Percentiles rank a stretch among this genome's conserved stretches.
Conservation (phyloP, 1,140 invertebrate genomes). For the Danaus melanippus region DNA sequence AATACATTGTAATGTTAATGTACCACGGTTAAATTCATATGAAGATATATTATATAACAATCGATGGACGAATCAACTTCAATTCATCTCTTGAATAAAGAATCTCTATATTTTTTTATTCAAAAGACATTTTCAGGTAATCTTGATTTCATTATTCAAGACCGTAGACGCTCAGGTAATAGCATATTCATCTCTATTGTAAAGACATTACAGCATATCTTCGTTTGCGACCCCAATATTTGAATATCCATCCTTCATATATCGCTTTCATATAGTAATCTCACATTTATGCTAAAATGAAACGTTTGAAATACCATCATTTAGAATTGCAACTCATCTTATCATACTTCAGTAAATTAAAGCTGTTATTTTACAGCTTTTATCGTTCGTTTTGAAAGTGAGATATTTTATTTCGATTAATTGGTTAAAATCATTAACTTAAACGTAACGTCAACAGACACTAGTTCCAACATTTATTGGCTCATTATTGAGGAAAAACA, state of each 20-base stretch:
- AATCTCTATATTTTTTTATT: slow-evolving; percentile 11
- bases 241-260: neutral
- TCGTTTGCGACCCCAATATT: neutral
- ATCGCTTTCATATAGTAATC: neutral
- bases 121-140: slow-evolving; percentile 8
- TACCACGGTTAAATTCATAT: no score
- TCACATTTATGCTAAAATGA: no score
- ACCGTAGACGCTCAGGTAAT: neutral
- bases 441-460: no score
- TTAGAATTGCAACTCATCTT: slow-evolving; percentile 1
- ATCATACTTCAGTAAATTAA: neutral
- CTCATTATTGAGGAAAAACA: no score
- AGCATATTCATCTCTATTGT: slow-evolving; percentile 1
- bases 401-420: neutral
- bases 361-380: neutral
- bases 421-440: no score
- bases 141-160: slow-evolving; percentile 10
- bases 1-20: no score
- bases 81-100: slow-evolving; percentile 5
- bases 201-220: neutral
- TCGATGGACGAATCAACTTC: slow-evolving; percentile 1
- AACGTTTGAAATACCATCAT: no score
- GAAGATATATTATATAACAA: neutral
- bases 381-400: slow-evolving; percentile 2
- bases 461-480: no score